These are phyloP conservation scores for Orestias chungarensis DNA, from an alignment of 2,797 vertebrate genomes.

Conservation along the genomic window DNA sequence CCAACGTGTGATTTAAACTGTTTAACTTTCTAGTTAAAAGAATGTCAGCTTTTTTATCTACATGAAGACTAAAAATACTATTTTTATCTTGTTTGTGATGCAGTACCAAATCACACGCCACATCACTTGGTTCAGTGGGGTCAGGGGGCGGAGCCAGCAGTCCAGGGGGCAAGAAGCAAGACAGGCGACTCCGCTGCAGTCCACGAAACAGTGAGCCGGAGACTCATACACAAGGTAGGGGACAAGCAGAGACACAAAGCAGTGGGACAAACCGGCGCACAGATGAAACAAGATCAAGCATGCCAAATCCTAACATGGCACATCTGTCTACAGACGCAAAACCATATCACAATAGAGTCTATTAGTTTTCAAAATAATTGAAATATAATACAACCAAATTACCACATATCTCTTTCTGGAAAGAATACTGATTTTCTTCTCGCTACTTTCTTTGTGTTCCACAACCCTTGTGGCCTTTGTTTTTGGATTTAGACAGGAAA, in stretches of 20 bases:
- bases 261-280: conserved; percentile 1
- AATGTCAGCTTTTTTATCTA: background rate
- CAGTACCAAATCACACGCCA: conserved; percentile 73
- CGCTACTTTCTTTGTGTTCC: background rate
- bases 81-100: conserved; percentile 14
- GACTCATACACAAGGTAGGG: conserved; percentile 85
- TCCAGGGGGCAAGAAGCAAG: conserved; percentile 86
- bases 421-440: background rate
- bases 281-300: background rate
- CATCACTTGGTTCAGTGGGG: conserved; percentile 67
- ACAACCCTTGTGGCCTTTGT: conserved; percentile 23
- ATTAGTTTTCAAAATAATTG: background rate
- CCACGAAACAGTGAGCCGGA: conserved; percentile 91
- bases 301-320: background rate
- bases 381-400: background rate
- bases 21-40: too few relatives aligned
- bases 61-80: background rate
- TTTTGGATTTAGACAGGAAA: background rate
- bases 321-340: background rate
- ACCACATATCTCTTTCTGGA: background rate
- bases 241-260: conserved; percentile 14
- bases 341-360: background rate
- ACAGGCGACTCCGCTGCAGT: conserved; percentile 91
- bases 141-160: conserved; percentile 80
- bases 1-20: too few relatives aligned